phyloP scores from a whole-genome alignment of 2,113 vertebrate species.

The Tychaedon coryphoeus region DNA sequence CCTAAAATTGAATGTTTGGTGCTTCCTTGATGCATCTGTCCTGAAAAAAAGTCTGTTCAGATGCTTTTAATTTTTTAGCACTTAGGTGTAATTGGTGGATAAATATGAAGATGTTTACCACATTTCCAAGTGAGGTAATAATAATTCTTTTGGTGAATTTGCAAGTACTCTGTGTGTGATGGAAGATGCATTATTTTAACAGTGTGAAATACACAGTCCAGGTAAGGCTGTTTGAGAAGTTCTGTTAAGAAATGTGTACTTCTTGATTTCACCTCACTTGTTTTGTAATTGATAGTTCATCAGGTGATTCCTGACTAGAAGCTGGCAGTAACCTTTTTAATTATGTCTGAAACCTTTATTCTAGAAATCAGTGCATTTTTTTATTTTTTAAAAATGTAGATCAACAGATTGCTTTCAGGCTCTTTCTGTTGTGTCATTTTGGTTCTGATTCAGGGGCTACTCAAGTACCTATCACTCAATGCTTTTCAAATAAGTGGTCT shows the following conservation, averaged over 20 bases:
- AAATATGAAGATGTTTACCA: not conserved
- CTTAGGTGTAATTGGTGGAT: not conserved
- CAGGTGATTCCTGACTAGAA: not conserved
- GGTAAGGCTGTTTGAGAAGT: not conserved
- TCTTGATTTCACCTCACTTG: not conserved
- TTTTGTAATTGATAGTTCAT: not conserved
- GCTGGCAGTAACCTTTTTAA: not conserved
- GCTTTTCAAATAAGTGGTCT: not conserved
- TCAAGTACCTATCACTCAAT: not conserved
- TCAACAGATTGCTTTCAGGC: not conserved
- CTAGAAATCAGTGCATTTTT: not conserved
- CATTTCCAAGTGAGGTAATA: not conserved
- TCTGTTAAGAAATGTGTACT: not conserved
- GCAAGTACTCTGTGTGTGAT: not conserved
- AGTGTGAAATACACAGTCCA: not conserved
- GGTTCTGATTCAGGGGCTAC: not conserved
- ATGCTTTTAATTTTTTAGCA: not conserved
- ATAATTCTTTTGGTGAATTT: not conserved
- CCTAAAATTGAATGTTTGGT: not conserved
- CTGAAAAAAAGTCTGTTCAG: not conserved
- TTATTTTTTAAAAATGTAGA: not conserved
- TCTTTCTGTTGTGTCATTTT: not conserved
- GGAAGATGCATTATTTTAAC: not conserved
- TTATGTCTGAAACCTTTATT: not conserved
- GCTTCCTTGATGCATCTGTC: not conserved